phyloP scores from a whole-genome alignment of 2,113 vertebrate genomes.

The Muntiacus muntjak region DNA sequence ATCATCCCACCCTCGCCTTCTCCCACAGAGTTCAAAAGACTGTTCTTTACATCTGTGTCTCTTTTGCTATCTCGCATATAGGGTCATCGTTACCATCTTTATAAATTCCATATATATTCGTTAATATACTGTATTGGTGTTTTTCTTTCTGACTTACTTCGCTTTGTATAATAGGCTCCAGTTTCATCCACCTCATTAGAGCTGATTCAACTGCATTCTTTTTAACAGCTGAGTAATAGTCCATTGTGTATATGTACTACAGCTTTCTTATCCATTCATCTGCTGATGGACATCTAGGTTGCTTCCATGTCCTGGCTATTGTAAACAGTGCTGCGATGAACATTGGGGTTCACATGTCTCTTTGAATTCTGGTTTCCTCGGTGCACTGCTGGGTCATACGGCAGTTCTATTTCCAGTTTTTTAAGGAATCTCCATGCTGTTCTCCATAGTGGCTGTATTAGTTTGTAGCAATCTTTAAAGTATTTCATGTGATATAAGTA shows the following conservation, averaged over 20 bases:
- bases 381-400: neutral
- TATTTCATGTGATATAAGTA: neutral
- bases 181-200: neutral
- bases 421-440: neutral
- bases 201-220: neutral
- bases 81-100: neutral
- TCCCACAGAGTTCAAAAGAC: neutral
- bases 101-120: neutral
- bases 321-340: neutral
- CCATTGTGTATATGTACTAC: neutral
- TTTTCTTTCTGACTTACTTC: neutral
- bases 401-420: neutral
- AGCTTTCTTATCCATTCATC: neutral
- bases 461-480: neutral
- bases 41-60: neutral
- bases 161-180: neutral
- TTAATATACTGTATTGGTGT: neutral
- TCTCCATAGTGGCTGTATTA: neutral
- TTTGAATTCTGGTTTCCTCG: neutral
- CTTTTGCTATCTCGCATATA: neutral
- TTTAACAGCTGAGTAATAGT: neutral
- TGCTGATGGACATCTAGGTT: neutral
- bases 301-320: neutral
- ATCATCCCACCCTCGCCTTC: neutral
- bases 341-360: neutral